Base-by-base conservation (phyloP, 2,888 invertebrate genomes). In the Perizoma affinitatum region DNA sequence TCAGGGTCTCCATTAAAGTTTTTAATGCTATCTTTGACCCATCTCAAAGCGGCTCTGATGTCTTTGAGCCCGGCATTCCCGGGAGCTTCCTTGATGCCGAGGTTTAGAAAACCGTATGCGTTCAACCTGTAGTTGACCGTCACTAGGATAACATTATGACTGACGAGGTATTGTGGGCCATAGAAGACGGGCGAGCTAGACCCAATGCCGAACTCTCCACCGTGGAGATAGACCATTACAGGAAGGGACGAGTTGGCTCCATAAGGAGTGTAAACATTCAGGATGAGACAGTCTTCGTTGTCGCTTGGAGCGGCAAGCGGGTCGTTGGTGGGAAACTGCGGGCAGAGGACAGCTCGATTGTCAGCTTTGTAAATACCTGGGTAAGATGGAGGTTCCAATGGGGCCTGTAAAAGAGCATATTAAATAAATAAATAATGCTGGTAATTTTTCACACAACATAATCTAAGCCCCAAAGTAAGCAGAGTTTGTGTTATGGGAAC, bases 101-200 rank as follows among this genome's bases (percentile, higher is more conserved):
- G 70, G 66, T 91, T 92, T 0, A 93, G 74, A 63, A 93, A 93
- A 1, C 93, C 93, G 5, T 91, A 85, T 0, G 78, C 86, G 43
- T 92, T 93, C 0, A 93, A 68, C 54, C 93, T 85, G 51, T 93
- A 93, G 68, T 93, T 93, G 0, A 93, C 66, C 0, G 93, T 90
- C 0, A 93, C 89, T 0, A 93, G 75, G 0, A 93, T 76, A 0
- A 91, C 81, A 0, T 83, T 86, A 43, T 92, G 87, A 22, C 80
- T 84, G 36, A 90, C 74, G 2, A 93, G 75, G 55, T 90, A 92
- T 60, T 93, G 87, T 0, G 93, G 92, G 0, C 93, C 92, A 61
- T 87, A 87, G 64, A 90, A 86, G 36, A 72, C 73, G 0, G 90
- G 82, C 0, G 88, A 88, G 0, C 90, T 88, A 1, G 88, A 86